A percentile compares a stretch with the other conserved stretches of the same genome.
Conservation (phyloP, 2,888 invertebrate genomes). For the Pimpla rufipes region DNA sequence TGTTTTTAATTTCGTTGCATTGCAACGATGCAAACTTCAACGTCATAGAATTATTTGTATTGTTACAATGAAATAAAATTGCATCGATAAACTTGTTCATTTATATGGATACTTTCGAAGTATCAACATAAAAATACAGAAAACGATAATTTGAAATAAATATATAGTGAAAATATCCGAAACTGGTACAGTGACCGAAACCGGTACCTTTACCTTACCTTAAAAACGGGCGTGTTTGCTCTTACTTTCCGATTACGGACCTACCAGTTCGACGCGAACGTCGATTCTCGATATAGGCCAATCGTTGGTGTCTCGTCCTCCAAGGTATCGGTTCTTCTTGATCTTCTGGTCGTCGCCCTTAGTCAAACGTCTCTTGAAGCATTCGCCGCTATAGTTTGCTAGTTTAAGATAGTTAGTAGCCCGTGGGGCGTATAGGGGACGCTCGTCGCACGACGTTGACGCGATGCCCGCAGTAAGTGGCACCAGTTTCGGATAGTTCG, state of each 20-base stretch:
- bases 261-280: background rate
- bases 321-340: background rate
- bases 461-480: slow-evolving; percentile 24
- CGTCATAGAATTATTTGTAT: too few species aligned
- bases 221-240: background rate
- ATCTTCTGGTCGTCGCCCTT: background rate
- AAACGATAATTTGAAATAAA: too few species aligned
- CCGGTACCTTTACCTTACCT: too few species aligned
- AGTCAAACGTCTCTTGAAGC: background rate
- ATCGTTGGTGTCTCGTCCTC: background rate
- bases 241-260: background rate
- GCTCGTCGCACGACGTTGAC: background rate
- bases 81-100: too few species aligned
- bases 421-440: slow-evolving; percentile 62
- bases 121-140: too few species aligned
- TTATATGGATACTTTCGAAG: too few species aligned
- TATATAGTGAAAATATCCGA: too few species aligned
- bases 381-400: slow-evolving; percentile 4
- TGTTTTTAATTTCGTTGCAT: too few species aligned
- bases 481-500: slow-evolving; percentile 74
- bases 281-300: background rate
- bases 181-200: too few species aligned
- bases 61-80: too few species aligned
- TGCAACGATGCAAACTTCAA: too few species aligned
- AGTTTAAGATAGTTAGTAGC: slow-evolving; percentile 59